Percentiles rank a stretch among this genome's conserved stretches.
Evolutionary conservation across 2,113 vertebrate genomes (phyloP).

Genomic region (Ammodytes dubius): DNA sequence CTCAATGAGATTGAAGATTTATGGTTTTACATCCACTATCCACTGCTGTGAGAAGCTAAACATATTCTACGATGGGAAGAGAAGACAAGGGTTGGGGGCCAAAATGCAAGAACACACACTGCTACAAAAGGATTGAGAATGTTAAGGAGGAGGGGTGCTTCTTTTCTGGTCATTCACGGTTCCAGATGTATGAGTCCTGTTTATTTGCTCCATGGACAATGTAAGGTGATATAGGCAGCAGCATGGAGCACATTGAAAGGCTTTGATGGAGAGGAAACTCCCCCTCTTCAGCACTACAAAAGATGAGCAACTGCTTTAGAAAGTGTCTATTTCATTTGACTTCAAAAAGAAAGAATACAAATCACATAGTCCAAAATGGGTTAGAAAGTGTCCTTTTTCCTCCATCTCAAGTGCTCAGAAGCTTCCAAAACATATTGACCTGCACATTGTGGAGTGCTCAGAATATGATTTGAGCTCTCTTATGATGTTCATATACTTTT

Average conservation of each 20-base stretch:
- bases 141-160: not conserved
- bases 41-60: conserved; percentile 34
- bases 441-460: not conserved
- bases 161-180: not conserved
- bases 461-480: not conserved
- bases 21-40: conserved; percentile 64
- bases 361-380: too few relatives aligned
- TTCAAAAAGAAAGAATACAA: too few relatives aligned
- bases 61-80: not conserved
- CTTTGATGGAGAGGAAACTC: not conserved
- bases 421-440: too few relatives aligned
- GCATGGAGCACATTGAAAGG: not conserved
- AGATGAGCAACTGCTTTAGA: not conserved
- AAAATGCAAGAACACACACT: not conserved
- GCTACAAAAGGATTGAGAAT: not conserved
- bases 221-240: too few relatives aligned
- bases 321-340: not conserved
- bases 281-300: not conserved
- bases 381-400: too few relatives aligned
- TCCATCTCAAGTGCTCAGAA: too few relatives aligned
- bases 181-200: not conserved
- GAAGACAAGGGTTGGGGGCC: not conserved
- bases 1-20: conserved; percentile 46
- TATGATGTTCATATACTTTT: not conserved
- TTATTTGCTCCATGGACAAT: not conserved